Percentiles rank a stretch among this genome's conserved stretches.
Evolutionary conservation across 92 coral and sea anemone genomes (phyloP).

Genomic region (Phenganax marumi): DNA sequence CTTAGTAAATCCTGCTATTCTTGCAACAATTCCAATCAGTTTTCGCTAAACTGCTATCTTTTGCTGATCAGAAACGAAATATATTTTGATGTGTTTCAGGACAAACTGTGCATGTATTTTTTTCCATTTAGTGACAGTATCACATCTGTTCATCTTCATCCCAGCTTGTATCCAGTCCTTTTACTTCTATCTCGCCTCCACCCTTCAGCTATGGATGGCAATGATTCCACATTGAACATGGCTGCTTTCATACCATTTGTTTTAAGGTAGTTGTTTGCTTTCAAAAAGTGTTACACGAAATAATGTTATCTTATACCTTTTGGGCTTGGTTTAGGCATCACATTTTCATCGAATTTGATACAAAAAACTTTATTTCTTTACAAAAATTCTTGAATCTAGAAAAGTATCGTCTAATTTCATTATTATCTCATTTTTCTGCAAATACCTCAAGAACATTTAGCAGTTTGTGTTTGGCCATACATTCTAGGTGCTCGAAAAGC

Average conservation of each 20-base stretch:
- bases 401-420: too few relatives aligned
- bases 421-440: too few relatives aligned
- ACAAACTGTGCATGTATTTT: background rate
- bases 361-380: too few relatives aligned
- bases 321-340: too few relatives aligned
- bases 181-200: constrained; percentile 84
- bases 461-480: too few relatives aligned
- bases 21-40: background rate
- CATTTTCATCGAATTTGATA: too few relatives aligned
- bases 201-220: constrained; percentile 95
- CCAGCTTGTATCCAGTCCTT: constrained; percentile 90
- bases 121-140: constrained; percentile 26
- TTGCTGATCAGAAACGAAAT: background rate
- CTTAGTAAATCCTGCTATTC: background rate
- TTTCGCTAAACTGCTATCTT: background rate
- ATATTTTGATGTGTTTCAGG: background rate
- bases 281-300: background rate
- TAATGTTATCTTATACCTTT: too few relatives aligned
- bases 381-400: too few relatives aligned
- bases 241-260: constrained; percentile 85
- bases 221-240: constrained; percentile 87
- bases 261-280: constrained; percentile 59
- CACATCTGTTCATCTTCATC: constrained; percentile 58
- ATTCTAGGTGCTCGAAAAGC: constrained; percentile 74
- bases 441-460: too few relatives aligned